Base-by-base conservation (phyloP, 2,113 vertebrate species). In the Crotalus viridis region DNA sequence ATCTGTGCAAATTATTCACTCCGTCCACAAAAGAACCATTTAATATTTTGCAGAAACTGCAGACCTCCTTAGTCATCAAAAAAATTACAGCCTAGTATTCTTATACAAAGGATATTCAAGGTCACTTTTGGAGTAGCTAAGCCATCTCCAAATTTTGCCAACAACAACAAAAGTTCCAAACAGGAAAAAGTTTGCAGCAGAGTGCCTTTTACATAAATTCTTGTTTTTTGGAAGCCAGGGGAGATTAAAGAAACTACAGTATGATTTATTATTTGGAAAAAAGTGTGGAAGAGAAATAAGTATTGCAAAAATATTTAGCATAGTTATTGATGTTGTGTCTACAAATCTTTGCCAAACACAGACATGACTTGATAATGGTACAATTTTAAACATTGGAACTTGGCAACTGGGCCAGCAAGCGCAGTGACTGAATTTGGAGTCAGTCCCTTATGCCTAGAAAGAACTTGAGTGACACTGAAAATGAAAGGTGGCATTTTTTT, bases 121-220 rank as follows among this genome's bases (percentile, higher is more conserved):
- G 97, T 98, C 98, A 91, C 94, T 97, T 96, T 97, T 96, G 95
- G 96, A 98, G 97, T 96, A 97, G 97, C 93, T 97, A 97, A 97
- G 95, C 96, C 96, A 96, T 97, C 96, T 97, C 94, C 95, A 95
- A 94, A 96, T 94, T 93, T 91, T 97, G 98, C 98, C 98, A 98
- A 98, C 96, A 97, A 96, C 93, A 94, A 96, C 96, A 96, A 95
- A 96, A 96, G 57, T 97, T 97, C 97, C 97, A 93, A 97, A 98
- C 98, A 98, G 98, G 98, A 98, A 98, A 98, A 97, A 95, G 96
- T 97, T 98, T 97, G 97, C 39, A 95, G 96, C 96, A 95, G 96
- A 95, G 96, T 95, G 96, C 95, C 97, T 96, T 96, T 98, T 98
- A 98, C 96, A 98, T 97, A 97, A 98, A 98, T 98, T 98, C 98